Percentiles rank a stretch among this genome's conserved stretches.
phyloP scores from a whole-genome alignment of 1,140 invertebrate species.

The Ooceraea biroi region DNA sequence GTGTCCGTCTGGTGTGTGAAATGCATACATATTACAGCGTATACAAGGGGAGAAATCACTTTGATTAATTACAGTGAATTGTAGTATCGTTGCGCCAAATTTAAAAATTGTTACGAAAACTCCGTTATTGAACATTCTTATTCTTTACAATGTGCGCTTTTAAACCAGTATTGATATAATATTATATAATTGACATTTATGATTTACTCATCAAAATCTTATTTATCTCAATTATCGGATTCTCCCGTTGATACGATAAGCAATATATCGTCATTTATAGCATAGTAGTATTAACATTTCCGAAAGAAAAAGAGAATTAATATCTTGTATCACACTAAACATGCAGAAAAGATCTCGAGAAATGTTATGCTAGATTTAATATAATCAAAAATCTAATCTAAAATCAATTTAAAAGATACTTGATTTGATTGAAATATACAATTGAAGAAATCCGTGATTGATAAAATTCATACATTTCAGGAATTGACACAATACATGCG shows the following conservation, averaged over 20 bases:
- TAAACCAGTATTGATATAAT: constrained; percentile 1
- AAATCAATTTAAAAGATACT: neutral
- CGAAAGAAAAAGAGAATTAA: neutral
- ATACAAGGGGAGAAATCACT: neutral
- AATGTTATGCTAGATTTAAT: neutral
- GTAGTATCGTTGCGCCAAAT: neutral
- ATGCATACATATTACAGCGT: constrained; percentile 18
- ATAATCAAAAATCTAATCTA: constrained; percentile 13
- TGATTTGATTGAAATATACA: constrained; percentile 1
- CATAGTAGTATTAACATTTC: constrained; percentile 28
- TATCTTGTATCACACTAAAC: neutral
- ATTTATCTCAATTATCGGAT: constrained; percentile 46
- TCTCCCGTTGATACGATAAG: neutral
- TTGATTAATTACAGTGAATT: constrained; percentile 37
- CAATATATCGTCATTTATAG: constrained; percentile 23
- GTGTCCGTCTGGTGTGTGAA: neutral
- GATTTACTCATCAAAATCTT: too few species aligned
- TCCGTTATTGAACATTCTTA: too few species aligned
- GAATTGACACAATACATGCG: neutral
- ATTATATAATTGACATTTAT: constrained; percentile 50
- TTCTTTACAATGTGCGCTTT: too few species aligned
- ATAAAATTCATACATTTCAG: constrained; percentile 3
- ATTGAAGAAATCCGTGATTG: neutral
- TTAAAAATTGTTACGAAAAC: neutral
- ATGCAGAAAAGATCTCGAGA: too few species aligned